Evolutionary conservation across 2,797 vertebrate genomes (phyloP).

Genomic region (Pseudomugil gertrudae): DNA sequence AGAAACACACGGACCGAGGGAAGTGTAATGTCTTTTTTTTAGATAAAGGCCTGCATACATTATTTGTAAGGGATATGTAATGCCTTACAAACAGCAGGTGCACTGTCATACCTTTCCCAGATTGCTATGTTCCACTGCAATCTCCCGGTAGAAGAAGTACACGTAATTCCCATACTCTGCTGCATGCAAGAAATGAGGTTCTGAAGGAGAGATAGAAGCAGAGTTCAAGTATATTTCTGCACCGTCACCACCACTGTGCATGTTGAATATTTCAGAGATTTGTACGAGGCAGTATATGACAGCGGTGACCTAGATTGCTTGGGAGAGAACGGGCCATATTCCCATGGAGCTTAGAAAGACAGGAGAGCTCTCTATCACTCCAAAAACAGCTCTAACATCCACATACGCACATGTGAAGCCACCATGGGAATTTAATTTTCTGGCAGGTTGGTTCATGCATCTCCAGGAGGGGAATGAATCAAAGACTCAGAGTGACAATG

Average conservation of each 20-base stretch:
- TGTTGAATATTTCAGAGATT: slow-evolving; percentile 81
- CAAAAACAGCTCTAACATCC: slow-evolving; percentile 57
- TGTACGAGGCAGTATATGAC: slow-evolving; percentile 74
- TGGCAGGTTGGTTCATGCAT: slow-evolving; percentile 46
- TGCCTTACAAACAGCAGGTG: slow-evolving; percentile 45
- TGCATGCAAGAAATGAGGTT: slow-evolving; percentile 98
- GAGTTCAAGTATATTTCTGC: slow-evolving; percentile 77
- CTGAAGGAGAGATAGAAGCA: slow-evolving; percentile 79
- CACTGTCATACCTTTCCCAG: slow-evolving; percentile 91
- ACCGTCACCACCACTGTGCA: slow-evolving; percentile 74
- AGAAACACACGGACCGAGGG: slow-evolving; percentile 38
- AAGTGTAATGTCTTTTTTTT: slow-evolving; percentile 38
- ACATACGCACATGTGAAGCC: slow-evolving; percentile 30
- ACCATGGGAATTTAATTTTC: slow-evolving; percentile 30
- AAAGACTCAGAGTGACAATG: slow-evolving; percentile 23
- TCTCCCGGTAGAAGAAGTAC: slow-evolving; percentile 99
- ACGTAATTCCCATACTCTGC: slow-evolving; percentile 97
- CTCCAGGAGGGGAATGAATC: slow-evolving; percentile 14
- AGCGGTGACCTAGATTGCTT: slow-evolving; percentile 82
- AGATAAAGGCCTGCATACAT: slow-evolving; percentile 26
- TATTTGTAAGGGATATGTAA: slow-evolving; percentile 40
- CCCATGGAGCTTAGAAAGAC: slow-evolving; percentile 53
- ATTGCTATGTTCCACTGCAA: slow-evolving; percentile 97
- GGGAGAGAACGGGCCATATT: slow-evolving; percentile 72
- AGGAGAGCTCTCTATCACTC: slow-evolving; percentile 57